Percentiles rank a stretch among this genome's conserved stretches.
Evolutionary conservation across 2,888 invertebrate species (phyloP).

Genomic region (Pardosa pseudoannulata): DNA sequence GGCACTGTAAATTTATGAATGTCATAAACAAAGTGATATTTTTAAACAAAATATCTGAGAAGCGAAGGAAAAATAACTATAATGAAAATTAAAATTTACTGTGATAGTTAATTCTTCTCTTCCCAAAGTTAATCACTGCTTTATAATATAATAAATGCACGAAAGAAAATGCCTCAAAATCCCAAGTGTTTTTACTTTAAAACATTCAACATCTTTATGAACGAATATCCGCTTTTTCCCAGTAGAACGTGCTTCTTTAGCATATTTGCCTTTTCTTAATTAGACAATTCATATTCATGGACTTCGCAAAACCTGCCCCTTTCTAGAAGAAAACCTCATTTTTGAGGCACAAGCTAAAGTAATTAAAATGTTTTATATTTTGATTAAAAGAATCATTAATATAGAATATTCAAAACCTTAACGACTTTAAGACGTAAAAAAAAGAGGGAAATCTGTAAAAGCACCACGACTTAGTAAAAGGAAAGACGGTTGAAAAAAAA

Average conservation of each 20-base stretch:
- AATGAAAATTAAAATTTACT: slow-evolving; percentile 15
- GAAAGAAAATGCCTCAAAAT: neutral
- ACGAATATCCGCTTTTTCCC: neutral
- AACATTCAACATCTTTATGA: neutral
- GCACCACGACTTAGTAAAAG: neutral
- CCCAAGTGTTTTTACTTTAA: neutral
- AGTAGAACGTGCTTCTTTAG: neutral
- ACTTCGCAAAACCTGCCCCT: slow-evolving; percentile 8
- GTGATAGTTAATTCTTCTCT: neutral
- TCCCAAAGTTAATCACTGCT: neutral
- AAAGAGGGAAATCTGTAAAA: slow-evolving; percentile 5
- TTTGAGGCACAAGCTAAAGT: slow-evolving; percentile 67
- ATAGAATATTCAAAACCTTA: slow-evolving; percentile 69
- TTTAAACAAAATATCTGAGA: too few relatives aligned
- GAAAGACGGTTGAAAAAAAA: neutral
- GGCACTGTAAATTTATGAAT: neutral
- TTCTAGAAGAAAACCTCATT: slow-evolving; percentile 39
- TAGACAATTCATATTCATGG: slow-evolving; percentile 66
- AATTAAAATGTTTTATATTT: slow-evolving; percentile 70
- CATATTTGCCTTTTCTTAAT: slow-evolving; percentile 48
- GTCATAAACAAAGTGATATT: neutral
- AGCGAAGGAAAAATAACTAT: neutral
- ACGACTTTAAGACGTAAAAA: slow-evolving; percentile 51
- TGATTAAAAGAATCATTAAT: slow-evolving; percentile 68
- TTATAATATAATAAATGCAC: neutral